Percentiles rank a stretch among this genome's conserved stretches.
Evolutionary conservation across 2,113 vertebrate species (phyloP).

Genomic region (Catagonus wagneri): DNA sequence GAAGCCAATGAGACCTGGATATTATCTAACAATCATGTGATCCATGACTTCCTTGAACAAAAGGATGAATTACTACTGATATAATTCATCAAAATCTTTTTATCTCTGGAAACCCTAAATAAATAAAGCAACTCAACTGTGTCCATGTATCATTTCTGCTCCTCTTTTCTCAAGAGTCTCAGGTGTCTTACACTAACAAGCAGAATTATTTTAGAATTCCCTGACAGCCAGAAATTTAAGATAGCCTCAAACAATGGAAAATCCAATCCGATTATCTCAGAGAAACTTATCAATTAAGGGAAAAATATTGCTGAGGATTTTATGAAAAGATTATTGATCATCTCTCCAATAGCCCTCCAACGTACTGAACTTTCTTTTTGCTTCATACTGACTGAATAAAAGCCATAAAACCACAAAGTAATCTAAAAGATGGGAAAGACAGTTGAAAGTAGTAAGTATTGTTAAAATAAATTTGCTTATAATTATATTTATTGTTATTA

Average conservation of each 20-base stretch:
- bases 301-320: conserved; percentile 78
- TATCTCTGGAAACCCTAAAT: conserved; percentile 43
- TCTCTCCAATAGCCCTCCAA: not conserved
- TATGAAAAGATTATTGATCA: conserved; percentile 51
- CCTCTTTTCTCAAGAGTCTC: conserved; percentile 66
- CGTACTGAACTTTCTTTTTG: not conserved
- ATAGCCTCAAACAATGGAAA: conserved; percentile 83
- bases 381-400: not conserved
- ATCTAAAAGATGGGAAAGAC: not conserved
- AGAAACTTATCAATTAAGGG: conserved; percentile 84
- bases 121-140: conserved; percentile 40
- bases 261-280: conserved; percentile 79
- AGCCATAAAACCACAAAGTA: not conserved
- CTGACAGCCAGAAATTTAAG: conserved; percentile 86
- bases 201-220: conserved; percentile 85
- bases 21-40: conserved; percentile 35
- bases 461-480: not conserved
- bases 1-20: not conserved
- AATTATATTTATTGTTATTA: not conserved
- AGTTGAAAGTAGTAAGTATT: not conserved
- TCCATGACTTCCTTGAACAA: not conserved
- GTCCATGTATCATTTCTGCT: conserved; percentile 42
- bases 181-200: conserved; percentile 68
- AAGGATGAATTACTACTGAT: conserved; percentile 42
- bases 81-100: not conserved